These are phyloP conservation scores for Myotis planiceps DNA, from an alignment of 2,797 vertebrate species.

Conservation along the genomic window DNA sequence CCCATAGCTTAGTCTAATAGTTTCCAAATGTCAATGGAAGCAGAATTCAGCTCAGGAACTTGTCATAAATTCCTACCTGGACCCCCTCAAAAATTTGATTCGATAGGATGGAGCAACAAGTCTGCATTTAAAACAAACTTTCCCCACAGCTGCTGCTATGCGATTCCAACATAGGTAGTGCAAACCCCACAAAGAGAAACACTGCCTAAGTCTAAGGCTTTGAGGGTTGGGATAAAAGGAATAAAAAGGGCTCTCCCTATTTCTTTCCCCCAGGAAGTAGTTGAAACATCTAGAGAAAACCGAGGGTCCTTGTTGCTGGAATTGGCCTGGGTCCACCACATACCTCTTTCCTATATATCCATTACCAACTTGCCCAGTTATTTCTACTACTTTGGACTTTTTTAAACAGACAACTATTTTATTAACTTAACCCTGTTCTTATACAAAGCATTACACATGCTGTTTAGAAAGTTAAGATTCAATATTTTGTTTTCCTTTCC, in stretches of 20 bases:
- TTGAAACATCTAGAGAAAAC: neutral
- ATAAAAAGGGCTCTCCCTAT: neutral
- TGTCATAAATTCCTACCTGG: neutral
- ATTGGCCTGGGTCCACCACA: neutral
- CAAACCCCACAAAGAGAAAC: neutral
- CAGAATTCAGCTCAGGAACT: neutral
- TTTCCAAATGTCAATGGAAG: neutral
- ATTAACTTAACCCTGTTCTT: neutral
- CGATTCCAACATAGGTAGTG: neutral
- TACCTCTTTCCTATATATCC: neutral
- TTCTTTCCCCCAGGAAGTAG: neutral
- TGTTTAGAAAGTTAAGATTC: slow-evolving; percentile 23
- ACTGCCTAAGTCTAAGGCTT: neutral
- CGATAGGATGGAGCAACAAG: neutral
- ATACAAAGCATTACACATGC: neutral
- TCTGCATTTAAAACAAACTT: neutral
- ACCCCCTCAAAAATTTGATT: neutral
- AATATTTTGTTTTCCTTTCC: neutral
- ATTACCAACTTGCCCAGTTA: neutral
- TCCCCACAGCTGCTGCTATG: neutral
- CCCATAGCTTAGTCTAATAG: neutral
- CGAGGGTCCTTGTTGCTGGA: neutral
- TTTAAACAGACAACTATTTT: neutral
- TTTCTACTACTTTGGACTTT: neutral
- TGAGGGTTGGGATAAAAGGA: neutral